Evolutionary conservation across 2,113 vertebrate species (phyloP).

Genomic region (Scomber japonicus): DNA sequence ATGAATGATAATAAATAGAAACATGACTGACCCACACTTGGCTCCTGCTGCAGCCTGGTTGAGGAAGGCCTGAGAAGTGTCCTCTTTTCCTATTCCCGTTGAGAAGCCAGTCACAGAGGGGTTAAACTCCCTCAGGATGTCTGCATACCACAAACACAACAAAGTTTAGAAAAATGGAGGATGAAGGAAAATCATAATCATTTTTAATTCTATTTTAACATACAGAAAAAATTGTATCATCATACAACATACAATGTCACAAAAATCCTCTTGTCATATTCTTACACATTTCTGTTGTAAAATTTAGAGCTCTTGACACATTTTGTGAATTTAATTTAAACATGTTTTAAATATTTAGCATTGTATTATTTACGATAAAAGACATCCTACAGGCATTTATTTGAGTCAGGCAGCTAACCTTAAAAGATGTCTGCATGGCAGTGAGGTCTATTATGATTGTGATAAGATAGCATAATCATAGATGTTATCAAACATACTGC

Average conservation of each 20-base stretch:
- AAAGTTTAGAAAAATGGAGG: not conserved
- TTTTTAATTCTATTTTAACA: no score
- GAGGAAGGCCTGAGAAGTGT: constrained; percentile 81
- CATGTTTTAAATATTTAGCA: no score
- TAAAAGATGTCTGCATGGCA: not conserved
- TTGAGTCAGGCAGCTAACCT: not conserved
- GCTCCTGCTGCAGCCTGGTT: constrained; percentile 93
- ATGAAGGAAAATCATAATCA: no score
- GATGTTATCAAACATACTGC: constrained; percentile 3
- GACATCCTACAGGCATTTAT: not conserved
- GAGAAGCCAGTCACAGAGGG: constrained; percentile 85
- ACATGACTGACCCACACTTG: constrained; percentile 79
- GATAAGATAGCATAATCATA: constrained; percentile 18
- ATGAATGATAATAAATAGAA: not conserved
- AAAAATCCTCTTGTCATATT: no score
- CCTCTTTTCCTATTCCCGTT: constrained; percentile 68
- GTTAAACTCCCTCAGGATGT: constrained; percentile 91
- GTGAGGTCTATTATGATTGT: not conserved
- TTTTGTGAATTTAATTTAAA: no score
- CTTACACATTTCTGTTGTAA: no score
- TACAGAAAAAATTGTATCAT: no score
- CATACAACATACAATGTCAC: no score
- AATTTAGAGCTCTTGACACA: no score
- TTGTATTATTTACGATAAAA: no score
- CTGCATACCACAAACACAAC: constrained; percentile 78